Percentiles rank a stretch among this genome's conserved stretches.
phyloP scores from a whole-genome alignment of 2,888 invertebrate genomes.

The Scaptomyza flava region DNA sequence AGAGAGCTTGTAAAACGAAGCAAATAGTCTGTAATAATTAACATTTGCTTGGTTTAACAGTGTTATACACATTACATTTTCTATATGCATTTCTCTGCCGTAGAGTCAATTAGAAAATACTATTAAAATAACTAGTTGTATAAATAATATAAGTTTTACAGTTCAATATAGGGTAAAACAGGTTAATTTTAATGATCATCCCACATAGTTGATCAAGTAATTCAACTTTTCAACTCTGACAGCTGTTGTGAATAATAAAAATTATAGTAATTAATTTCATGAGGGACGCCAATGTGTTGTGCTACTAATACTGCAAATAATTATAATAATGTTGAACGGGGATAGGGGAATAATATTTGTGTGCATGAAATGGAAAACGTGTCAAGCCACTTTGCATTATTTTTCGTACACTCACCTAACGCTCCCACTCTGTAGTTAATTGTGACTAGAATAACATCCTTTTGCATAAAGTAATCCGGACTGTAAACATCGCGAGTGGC shows the following conservation, averaged over 20 bases:
- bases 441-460: slow-evolving; percentile 84
- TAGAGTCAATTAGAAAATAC: neutral
- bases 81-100: neutral
- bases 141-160: no score
- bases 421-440: slow-evolving; percentile 85
- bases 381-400: no score
- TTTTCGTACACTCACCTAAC: slow-evolving; percentile 69
- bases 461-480: slow-evolving; percentile 84
- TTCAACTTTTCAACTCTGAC: neutral
- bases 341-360: no score
- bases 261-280: neutral
- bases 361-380: no score
- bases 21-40: neutral
- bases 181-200: neutral
- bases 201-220: neutral
- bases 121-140: neutral
- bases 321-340: neutral
- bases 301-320: neutral
- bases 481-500: slow-evolving; percentile 79
- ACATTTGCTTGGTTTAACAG: no score
- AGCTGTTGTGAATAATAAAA: neutral
- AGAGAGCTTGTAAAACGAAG: neutral
- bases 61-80: neutral
- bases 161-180: neutral
- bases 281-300: neutral